Conservation (phyloP, 1,140 invertebrate species). For the Apis laboriosa region DNA sequence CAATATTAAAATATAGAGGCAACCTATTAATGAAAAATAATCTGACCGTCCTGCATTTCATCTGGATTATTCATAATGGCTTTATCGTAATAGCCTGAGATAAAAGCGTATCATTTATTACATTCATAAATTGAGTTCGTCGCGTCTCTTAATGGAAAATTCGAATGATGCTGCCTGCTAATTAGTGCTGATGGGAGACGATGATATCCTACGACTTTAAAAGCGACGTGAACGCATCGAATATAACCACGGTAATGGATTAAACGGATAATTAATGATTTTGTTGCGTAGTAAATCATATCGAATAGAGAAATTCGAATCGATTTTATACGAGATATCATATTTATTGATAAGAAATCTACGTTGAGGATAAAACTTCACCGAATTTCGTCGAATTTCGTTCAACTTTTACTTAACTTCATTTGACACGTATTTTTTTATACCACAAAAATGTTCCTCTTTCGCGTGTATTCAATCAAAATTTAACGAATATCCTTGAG, state of each 20-base stretch:
- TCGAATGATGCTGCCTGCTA: slow-evolving; percentile 55
- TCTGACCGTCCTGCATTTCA: slow-evolving; percentile 25
- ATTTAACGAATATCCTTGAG: too few species aligned
- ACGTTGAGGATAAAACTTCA: not conserved
- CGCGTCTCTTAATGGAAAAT: slow-evolving; percentile 58
- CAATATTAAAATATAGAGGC: slow-evolving; percentile 44
- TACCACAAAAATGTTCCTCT: too few species aligned
- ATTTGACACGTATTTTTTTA: too few species aligned
- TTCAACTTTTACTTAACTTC: too few species aligned
- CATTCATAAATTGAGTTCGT: slow-evolving; percentile 54
- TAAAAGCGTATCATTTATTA: slow-evolving; percentile 60
- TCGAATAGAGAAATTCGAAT: not conserved
- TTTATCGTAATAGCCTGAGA: slow-evolving; percentile 48
- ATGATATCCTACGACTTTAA: slow-evolving; percentile 49
- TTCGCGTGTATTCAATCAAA: too few species aligned
- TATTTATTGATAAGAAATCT: not conserved
- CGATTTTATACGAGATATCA: not conserved
- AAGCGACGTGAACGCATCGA: not conserved
- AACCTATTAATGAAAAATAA: slow-evolving; percentile 62
- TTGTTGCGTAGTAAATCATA: not conserved
- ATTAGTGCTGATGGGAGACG: slow-evolving; percentile 54
- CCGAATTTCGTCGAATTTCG: too few species aligned
- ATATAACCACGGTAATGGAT: slow-evolving; percentile 35
- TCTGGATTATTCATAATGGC: slow-evolving; percentile 45
- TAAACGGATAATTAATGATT: slow-evolving; percentile 32